Evolutionary conservation across 2,113 vertebrate genomes (phyloP).

Genomic region (Etheostoma spectabile): DNA sequence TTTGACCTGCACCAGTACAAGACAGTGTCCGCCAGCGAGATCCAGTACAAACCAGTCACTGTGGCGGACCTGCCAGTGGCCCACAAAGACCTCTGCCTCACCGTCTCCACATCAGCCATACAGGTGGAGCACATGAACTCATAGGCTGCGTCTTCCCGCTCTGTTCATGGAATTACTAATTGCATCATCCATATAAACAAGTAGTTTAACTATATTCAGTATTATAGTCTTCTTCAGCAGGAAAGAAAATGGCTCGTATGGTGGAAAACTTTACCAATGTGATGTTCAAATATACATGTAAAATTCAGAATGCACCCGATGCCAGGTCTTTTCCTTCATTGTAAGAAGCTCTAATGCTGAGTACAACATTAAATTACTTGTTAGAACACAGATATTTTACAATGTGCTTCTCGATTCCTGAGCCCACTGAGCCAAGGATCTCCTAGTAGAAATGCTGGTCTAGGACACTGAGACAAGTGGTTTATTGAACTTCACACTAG

Average conservation of each 20-base stretch:
- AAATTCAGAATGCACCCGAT: not conserved
- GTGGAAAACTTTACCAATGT: not conserved
- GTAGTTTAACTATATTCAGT: conserved; percentile 46
- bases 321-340: not conserved
- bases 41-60: conserved; percentile 86
- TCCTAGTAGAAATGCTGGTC: conserved; percentile 52
- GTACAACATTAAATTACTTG: conserved; percentile 21
- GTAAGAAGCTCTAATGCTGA: conserved; percentile 48
- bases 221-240: conserved; percentile 18
- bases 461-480: not conserved
- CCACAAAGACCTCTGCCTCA: conserved; percentile 98
- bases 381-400: conserved; percentile 53
- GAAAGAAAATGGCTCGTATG: not conserved
- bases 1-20: conserved; percentile 99
- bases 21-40: conserved; percentile 86
- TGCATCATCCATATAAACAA: conserved; percentile 38
- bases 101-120: conserved; percentile 93
- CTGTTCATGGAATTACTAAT: conserved; percentile 18
- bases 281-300: not conserved
- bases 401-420: conserved; percentile 34
- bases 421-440: conserved; percentile 24
- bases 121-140: conserved; percentile 88
- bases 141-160: conserved; percentile 65
- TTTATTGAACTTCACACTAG: conserved; percentile 3
- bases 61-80: conserved; percentile 84